These are phyloP conservation scores for Peromyscus melanophrys DNA, from an alignment of 2,797 vertebrate species.

Conservation along the genomic window DNA sequence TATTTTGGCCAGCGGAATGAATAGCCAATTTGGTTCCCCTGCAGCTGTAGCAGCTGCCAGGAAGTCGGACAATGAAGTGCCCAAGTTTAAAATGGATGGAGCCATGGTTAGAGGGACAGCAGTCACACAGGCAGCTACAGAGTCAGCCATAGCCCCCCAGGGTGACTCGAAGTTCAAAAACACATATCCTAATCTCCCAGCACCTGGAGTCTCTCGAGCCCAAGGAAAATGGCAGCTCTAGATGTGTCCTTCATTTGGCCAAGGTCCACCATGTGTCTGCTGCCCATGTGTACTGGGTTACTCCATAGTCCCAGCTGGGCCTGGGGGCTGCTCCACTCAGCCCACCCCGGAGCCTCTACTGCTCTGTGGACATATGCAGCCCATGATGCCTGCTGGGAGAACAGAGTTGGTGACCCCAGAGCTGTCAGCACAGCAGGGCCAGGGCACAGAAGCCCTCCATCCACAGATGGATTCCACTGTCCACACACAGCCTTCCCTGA, in stretches of 20 bases:
- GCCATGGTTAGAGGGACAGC: too few relatives aligned
- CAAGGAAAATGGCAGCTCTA: neutral
- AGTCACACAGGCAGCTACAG: rapidly evolving
- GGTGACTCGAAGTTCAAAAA: rapidly evolving
- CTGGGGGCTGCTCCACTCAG: too few relatives aligned
- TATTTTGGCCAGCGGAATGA: neutral
- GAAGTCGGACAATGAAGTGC: neutral
- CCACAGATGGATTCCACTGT: rapidly evolving
- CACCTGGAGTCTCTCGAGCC: neutral
- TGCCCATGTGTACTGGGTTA: neutral
- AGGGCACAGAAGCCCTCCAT: neutral
- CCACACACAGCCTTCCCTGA: too few relatives aligned
- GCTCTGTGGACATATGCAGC: neutral
- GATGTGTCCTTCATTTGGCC: rapidly evolving
- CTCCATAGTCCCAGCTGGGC: neutral
- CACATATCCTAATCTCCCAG: rapidly evolving
- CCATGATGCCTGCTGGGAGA: neutral
- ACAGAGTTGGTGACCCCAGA: neutral
- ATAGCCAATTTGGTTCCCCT: neutral
- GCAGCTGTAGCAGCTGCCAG: neutral
- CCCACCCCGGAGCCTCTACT: neutral
- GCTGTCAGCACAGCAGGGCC: neutral
- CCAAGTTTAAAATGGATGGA: neutral
- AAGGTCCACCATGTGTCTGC: neutral
- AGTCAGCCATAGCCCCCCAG: rapidly evolving